Percentiles rank a stretch among this genome's conserved stretches.
These are phyloP conservation scores for Silurus meridionalis DNA, from an alignment of 2,113 vertebrate species.

Conservation along the genomic window DNA sequence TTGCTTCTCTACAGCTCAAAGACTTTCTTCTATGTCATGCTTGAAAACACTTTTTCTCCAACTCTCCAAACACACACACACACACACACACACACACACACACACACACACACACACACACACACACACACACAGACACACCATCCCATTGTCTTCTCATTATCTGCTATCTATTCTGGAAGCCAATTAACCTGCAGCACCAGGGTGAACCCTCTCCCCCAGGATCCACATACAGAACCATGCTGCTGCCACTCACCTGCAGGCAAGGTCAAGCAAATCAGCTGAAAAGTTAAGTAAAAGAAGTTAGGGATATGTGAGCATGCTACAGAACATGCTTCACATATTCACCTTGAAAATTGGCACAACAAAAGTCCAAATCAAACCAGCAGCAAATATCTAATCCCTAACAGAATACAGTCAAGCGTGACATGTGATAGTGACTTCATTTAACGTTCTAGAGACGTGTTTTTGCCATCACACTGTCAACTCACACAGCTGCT, in stretches of 20 bases:
- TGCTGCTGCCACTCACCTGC: not conserved
- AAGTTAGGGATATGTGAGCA: not conserved
- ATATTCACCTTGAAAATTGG: not conserved
- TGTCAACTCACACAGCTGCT: not conserved
- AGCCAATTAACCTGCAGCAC: conserved; percentile 42
- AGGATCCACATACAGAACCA: not conserved
- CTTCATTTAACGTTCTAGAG: conserved; percentile 22
- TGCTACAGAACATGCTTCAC: conserved; percentile 9
- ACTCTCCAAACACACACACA: not conserved
- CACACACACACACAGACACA: conserved; percentile 9
- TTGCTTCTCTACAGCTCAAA: conserved; percentile 23
- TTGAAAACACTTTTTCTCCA: not conserved
- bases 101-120: not conserved
- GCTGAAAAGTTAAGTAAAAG: not conserved
- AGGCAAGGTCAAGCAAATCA: conserved; percentile 37
- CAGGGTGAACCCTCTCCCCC: conserved; percentile 1
- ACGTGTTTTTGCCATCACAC: conserved; percentile 8
- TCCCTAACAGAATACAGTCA: not conserved
- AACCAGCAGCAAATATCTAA: not conserved
- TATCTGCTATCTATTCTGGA: conserved; percentile 24
- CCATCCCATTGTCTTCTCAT: conserved; percentile 5
- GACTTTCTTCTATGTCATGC: not conserved
- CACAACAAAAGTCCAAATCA: not conserved
- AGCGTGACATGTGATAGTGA: not conserved
- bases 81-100: conserved; percentile 4